phyloP scores from a whole-genome alignment of 2,113 vertebrate genomes.

The Rhinolophus sinicus region DNA sequence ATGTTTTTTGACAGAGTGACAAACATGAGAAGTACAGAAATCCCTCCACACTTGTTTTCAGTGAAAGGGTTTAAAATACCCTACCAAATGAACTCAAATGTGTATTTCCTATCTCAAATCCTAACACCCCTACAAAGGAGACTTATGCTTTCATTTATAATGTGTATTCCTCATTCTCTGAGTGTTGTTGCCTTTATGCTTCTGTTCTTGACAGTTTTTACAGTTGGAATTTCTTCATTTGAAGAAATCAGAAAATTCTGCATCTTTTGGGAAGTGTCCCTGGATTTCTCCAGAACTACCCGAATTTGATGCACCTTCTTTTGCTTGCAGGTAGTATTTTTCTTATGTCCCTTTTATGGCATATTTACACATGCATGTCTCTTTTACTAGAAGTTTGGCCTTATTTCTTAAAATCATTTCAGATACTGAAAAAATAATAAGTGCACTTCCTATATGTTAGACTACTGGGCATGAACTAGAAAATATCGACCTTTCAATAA shows the following conservation, averaged over 20 bases:
- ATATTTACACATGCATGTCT: background rate
- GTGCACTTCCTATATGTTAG: background rate
- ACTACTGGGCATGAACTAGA: background rate
- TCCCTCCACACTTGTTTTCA: background rate
- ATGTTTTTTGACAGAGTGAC: background rate
- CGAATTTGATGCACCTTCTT: background rate
- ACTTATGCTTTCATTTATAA: background rate
- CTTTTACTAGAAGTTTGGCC: background rate
- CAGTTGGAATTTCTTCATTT: background rate
- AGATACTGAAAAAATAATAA: background rate
- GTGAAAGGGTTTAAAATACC: background rate
- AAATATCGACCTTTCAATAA: background rate
- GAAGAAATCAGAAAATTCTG: background rate
- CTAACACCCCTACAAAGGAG: background rate
- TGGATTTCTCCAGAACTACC: background rate
- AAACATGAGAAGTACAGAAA: background rate
- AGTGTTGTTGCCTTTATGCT: background rate
- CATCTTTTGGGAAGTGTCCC: background rate
- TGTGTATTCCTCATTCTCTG: background rate
- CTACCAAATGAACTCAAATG: background rate
- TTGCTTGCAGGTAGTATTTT: background rate
- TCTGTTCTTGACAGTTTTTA: background rate
- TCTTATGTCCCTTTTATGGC: background rate
- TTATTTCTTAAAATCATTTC: constrained; percentile 37
- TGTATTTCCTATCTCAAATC: background rate